Conservation (phyloP, 2,888 invertebrate species). For the Drosophila anceps region DNA sequence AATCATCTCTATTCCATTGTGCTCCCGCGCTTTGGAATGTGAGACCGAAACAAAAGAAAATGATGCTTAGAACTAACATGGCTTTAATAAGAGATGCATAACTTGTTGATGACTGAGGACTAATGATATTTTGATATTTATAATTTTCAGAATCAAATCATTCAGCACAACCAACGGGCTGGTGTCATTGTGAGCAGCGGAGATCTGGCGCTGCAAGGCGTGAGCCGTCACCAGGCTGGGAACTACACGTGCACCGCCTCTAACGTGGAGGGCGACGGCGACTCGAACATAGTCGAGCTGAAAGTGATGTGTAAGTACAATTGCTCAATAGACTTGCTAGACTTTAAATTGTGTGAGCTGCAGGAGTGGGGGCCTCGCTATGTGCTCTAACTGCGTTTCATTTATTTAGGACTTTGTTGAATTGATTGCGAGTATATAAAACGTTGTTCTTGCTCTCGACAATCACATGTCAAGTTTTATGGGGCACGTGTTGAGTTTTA, state of each 20-base stretch:
- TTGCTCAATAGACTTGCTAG: slow-evolving; percentile 9
- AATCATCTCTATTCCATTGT: background rate
- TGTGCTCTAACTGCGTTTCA: slow-evolving; percentile 13
- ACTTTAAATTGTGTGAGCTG: slow-evolving; percentile 25
- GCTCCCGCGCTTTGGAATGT: slow-evolving; percentile 5
- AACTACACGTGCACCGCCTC: slow-evolving; percentile 95
- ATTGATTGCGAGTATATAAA: slow-evolving; percentile 50
- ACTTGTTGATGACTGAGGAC: slow-evolving; percentile 1
- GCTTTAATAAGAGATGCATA: background rate
- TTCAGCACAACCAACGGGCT: slow-evolving; percentile 93
- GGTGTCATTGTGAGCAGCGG: slow-evolving; percentile 95
- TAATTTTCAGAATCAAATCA: slow-evolving; percentile 90
- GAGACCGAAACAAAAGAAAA: slow-evolving; percentile 14
- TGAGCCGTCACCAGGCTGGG: slow-evolving; percentile 92
- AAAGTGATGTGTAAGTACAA: slow-evolving; percentile 95
- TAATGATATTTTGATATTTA: slow-evolving; percentile 22
- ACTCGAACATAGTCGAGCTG: slow-evolving; percentile 91
- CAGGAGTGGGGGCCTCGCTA: background rate
- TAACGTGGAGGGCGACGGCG: slow-evolving; percentile 96
- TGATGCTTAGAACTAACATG: slow-evolving; percentile 28
- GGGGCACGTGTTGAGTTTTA: slow-evolving; percentile 56
- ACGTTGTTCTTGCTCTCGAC: slow-evolving; percentile 28
- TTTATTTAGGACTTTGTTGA: slow-evolving; percentile 42
- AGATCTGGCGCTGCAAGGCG: slow-evolving; percentile 92
- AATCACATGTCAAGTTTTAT: slow-evolving; percentile 46